Conservation (phyloP, 2,888 invertebrate species). For the Cheilosia impressa region DNA sequence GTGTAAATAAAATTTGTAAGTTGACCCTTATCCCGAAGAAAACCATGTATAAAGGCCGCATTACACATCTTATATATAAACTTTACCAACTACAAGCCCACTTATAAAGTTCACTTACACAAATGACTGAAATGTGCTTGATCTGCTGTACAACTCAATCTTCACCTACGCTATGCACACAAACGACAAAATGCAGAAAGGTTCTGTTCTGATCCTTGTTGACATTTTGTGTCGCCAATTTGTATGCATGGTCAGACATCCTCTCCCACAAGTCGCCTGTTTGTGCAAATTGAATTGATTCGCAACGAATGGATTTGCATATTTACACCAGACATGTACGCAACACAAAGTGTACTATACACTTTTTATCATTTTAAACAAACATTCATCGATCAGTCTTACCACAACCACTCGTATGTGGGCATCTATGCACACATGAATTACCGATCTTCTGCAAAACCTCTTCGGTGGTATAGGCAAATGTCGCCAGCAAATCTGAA, state of each 20-base stretch:
- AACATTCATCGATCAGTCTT: constrained; percentile 24
- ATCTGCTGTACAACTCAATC: constrained; percentile 17
- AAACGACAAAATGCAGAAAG: constrained; percentile 1
- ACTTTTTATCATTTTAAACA: constrained; percentile 34
- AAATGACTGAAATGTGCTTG: constrained; percentile 21
- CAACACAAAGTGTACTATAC: constrained; percentile 1
- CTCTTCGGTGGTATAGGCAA: constrained; percentile 18
- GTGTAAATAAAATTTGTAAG: too few species aligned
- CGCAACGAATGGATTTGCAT: constrained; percentile 69
- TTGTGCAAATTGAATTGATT: constrained; percentile 64
- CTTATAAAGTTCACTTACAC: not conserved
- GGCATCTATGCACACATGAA: not conserved
- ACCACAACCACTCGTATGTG: not conserved
- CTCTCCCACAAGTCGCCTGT: constrained; percentile 50
- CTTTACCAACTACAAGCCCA: not conserved
- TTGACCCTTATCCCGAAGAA: too few species aligned
- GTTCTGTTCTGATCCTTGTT: constrained; percentile 63
- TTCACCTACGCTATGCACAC: constrained; percentile 21
- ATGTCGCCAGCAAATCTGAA: constrained; percentile 33
- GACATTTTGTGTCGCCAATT: constrained; percentile 61
- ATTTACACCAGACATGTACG: constrained; percentile 38
- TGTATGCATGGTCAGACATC: constrained; percentile 57
- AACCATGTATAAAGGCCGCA: too few species aligned
- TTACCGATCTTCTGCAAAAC: constrained; percentile 10
- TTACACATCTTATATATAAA: too few species aligned